These are phyloP conservation scores for Podarcis lilfordi DNA, from an alignment of 2,797 vertebrate species.

Conservation along the genomic window DNA sequence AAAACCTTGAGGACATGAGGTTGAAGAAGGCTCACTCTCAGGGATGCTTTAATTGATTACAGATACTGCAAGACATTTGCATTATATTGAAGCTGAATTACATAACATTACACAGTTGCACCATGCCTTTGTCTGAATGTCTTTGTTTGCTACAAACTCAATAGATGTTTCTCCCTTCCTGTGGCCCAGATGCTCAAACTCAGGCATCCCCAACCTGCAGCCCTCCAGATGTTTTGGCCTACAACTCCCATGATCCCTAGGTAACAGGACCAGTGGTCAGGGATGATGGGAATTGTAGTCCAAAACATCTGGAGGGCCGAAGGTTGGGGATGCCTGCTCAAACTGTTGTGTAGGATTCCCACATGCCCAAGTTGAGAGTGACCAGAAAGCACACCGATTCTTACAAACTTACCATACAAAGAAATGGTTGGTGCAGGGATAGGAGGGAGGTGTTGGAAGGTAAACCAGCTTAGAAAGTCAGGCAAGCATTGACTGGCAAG, in stretches of 20 bases:
- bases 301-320: too few relatives aligned
- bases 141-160: not conserved
- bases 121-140: not conserved
- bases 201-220: too few relatives aligned
- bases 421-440: not conserved
- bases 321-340: not conserved
- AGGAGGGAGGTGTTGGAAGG: not conserved
- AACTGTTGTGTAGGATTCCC: not conserved
- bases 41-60: not conserved
- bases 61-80: not conserved
- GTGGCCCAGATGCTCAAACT: not conserved
- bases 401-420: not conserved
- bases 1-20: too few relatives aligned
- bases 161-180: not conserved
- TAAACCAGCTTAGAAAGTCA: not conserved
- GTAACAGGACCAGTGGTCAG: too few relatives aligned
- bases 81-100: not conserved
- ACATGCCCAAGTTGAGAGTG: not conserved
- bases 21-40: too few relatives aligned
- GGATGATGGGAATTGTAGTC: too few relatives aligned
- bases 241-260: too few relatives aligned
- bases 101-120: not conserved
- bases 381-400: not conserved
- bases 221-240: too few relatives aligned
- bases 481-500: not conserved